These are phyloP conservation scores for Abramis brama DNA, from an alignment of 2,113 vertebrate genomes.

Conservation along the genomic window DNA sequence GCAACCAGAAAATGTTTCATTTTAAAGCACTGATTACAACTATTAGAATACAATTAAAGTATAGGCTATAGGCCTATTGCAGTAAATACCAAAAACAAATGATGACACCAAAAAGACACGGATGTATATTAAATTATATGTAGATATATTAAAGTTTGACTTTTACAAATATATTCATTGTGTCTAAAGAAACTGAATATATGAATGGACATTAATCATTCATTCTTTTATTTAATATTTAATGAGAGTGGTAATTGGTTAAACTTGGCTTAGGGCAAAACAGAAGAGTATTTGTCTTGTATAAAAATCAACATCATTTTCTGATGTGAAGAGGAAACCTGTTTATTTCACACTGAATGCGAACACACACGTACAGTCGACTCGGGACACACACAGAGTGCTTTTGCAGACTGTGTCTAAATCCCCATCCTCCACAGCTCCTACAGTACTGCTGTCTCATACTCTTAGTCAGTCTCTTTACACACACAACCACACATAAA, in stretches of 20 bases:
- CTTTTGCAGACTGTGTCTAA: neutral
- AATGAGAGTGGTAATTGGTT: slow-evolving; percentile 3
- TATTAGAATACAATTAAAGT: too few relatives aligned
- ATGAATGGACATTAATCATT: slow-evolving; percentile 12
- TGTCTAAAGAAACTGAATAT: slow-evolving; percentile 18
- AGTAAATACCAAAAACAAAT: neutral
- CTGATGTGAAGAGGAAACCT: neutral
- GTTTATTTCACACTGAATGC: neutral
- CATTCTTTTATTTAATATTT: neutral
- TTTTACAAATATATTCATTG: neutral
- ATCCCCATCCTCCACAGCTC: slow-evolving; percentile 9
- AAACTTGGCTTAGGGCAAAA: slow-evolving; percentile 3
- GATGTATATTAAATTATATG: neutral
- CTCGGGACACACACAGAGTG: neutral
- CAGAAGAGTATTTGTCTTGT: neutral
- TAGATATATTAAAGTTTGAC: neutral
- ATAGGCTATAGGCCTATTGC: too few relatives aligned
- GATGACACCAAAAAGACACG: neutral
- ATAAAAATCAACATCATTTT: neutral
- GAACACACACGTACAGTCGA: neutral
- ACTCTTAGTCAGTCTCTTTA: slow-evolving; percentile 11
- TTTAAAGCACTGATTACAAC: too few relatives aligned
- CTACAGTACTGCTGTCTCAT: slow-evolving; percentile 19
- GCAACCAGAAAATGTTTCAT: too few relatives aligned
- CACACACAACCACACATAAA: slow-evolving; percentile 15